These are phyloP conservation scores for Gopherus flavomarginatus DNA, from an alignment of 2,113 vertebrate genomes.

Conservation along the genomic window DNA sequence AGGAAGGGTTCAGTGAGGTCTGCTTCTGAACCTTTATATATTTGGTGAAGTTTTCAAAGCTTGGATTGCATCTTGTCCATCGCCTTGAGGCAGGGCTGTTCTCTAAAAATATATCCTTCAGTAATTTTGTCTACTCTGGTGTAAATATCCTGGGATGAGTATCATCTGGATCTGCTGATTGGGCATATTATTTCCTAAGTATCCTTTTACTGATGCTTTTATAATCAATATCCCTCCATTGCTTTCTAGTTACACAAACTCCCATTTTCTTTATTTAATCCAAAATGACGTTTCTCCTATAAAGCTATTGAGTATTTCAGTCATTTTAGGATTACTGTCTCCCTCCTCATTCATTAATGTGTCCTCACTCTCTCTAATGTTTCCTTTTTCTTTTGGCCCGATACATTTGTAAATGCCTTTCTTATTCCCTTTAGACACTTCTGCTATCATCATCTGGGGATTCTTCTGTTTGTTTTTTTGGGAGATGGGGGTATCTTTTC, in stretches of 20 bases:
- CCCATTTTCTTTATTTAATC: background rate
- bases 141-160: background rate
- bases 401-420: conserved; percentile 22
- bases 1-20: background rate
- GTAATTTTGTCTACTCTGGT: background rate
- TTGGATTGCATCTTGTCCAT: background rate
- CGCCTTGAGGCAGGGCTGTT: background rate
- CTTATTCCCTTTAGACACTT: conserved; percentile 3
- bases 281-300: conserved; percentile 13
- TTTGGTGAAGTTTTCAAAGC: background rate
- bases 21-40: background rate
- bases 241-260: background rate
- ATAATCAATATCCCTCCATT: background rate
- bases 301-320: conserved; percentile 5
- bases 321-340: conserved; percentile 52
- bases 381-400: background rate
- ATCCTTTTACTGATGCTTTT: background rate
- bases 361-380: background rate
- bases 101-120: background rate
- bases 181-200: background rate
- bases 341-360: conserved; percentile 15
- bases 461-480: conserved; percentile 21
- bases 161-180: background rate
- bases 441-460: background rate
- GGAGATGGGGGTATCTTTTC: background rate